Evolutionary conservation across 2,113 vertebrate species (phyloP).

Genomic region (Salvelinus alpinus): DNA sequence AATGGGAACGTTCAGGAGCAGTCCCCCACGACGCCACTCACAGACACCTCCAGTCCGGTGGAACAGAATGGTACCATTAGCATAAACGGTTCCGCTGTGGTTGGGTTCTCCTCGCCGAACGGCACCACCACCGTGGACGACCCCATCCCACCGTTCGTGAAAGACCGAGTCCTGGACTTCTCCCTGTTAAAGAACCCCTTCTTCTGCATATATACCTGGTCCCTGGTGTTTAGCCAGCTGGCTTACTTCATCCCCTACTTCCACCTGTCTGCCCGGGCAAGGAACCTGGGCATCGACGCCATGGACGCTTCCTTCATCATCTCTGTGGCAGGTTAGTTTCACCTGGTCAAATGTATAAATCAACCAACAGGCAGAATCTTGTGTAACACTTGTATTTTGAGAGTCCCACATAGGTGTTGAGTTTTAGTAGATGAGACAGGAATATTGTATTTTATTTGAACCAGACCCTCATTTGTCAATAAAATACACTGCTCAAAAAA

Average conservation of each 20-base stretch:
- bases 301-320: constrained; percentile 92
- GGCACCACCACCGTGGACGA: constrained; percentile 38
- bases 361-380: too few relatives aligned
- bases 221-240: constrained; percentile 88
- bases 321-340: constrained; percentile 83
- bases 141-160: background rate
- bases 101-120: constrained; percentile 42
- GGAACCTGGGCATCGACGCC: constrained; percentile 80
- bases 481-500: too few relatives aligned
- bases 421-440: background rate
- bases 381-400: too few relatives aligned
- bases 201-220: constrained; percentile 91
- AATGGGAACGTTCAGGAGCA: constrained; percentile 32
- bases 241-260: constrained; percentile 90
- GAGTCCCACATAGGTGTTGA: too few relatives aligned
- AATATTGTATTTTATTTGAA: background rate
- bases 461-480: background rate
- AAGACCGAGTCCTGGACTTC: constrained; percentile 76
- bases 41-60: constrained; percentile 26
- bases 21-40: constrained; percentile 24
- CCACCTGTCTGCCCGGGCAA: constrained; percentile 87
- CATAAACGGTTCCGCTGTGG: constrained; percentile 54
- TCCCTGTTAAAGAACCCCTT: constrained; percentile 85
- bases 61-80: constrained; percentile 57
- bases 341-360: background rate